These are phyloP conservation scores for Ptychodera flava DNA, from an alignment of 35 echinoderm and acorn worm species.

Conservation along the genomic window DNA sequence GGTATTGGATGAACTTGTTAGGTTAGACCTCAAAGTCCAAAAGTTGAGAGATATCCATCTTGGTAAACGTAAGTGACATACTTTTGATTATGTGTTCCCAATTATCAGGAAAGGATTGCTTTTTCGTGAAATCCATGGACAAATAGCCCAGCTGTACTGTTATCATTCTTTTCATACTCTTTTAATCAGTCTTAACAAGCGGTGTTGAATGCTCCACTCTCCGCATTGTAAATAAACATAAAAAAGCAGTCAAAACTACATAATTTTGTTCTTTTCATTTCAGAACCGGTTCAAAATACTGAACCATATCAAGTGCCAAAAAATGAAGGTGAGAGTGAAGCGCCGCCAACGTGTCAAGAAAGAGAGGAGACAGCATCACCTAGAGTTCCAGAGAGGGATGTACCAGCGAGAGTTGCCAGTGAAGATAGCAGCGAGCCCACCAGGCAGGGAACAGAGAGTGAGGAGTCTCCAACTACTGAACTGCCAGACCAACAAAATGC, in stretches of 20 bases:
- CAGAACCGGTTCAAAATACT: background rate
- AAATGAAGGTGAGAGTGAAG: background rate
- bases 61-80: background rate
- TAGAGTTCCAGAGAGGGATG: background rate
- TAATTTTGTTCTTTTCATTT: background rate
- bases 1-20: background rate
- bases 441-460: background rate
- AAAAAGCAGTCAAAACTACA: too few species aligned
- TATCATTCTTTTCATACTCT: too few species aligned
- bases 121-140: too few species aligned
- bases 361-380: background rate
- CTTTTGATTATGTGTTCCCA: too few species aligned
- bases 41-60: background rate
- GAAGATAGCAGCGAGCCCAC: background rate
- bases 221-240: too few species aligned
- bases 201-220: too few species aligned
- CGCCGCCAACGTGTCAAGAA: background rate
- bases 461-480: background rate
- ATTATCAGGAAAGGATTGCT: too few species aligned
- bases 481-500: background rate
- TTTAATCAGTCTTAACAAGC: too few species aligned
- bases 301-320: background rate
- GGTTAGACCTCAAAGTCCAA: background rate
- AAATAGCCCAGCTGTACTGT: too few species aligned
- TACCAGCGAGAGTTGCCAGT: background rate